Conservation (phyloP, 1,140 invertebrate species). For the Eumaeus atala region DNA sequence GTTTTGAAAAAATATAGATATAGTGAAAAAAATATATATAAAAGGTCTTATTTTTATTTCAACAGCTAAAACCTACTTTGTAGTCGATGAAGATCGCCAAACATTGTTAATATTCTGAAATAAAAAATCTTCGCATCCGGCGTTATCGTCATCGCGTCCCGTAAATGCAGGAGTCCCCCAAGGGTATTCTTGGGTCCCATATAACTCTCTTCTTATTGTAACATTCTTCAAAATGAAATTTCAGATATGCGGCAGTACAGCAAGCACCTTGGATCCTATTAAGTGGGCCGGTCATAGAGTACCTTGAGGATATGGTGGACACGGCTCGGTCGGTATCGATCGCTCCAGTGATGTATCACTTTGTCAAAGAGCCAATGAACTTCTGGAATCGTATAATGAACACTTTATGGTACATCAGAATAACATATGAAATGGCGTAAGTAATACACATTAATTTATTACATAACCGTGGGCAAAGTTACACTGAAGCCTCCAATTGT, state of each 20-base stretch:
- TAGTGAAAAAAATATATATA: too few species aligned
- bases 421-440: conserved; percentile 25
- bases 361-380: conserved; percentile 35
- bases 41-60: too few species aligned
- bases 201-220: neutral
- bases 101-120: neutral
- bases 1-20: too few species aligned
- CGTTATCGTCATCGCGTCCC: neutral
- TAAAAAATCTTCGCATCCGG: neutral
- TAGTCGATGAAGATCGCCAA: neutral
- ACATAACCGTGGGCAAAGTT: neutral
- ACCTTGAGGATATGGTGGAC: conserved; percentile 36
- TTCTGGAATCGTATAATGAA: conserved; percentile 33
- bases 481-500: too few species aligned
- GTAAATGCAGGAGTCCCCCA: neutral
- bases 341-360: conserved; percentile 27
- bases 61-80: neutral
- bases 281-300: conserved; percentile 27
- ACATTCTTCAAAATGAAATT: neutral
- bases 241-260: conserved; percentile 38
- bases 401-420: conserved; percentile 20
- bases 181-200: neutral
- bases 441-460: conserved; percentile 7
- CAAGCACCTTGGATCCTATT: conserved; percentile 46
- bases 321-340: conserved; percentile 31